Evolutionary conservation across 2,888 invertebrate species (phyloP), one percentile per base, ranked within the genome.

Genomic region (Hofmannophila pseudospretella): DNA sequence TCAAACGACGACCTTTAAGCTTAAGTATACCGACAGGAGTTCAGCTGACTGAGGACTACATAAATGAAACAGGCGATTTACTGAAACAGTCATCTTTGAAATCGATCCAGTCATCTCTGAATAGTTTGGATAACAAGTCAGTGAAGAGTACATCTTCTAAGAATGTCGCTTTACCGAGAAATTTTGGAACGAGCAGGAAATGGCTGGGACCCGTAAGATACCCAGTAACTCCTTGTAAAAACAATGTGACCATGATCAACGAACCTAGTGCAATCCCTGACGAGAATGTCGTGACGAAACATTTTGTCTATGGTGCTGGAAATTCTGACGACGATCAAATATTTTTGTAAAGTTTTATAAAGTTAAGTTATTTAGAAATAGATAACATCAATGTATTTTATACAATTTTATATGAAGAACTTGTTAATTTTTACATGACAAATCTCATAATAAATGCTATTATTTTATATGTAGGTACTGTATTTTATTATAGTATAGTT

Each of bases 291-390:
- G 67, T 77, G 13, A 71, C 71, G 45, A 74, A 72, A 67, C 84
- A 84, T 67, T 81, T 88, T 45, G 65, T 85, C 12, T 87, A 86
- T 54, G 86, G 86, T 61, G 80, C 76, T 62, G 79, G 82, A 52
- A 81, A 84, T 52, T 90, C 90, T 1, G 90, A 90, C 58, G 90
- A 90, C 57, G 90, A 90, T 65, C 90, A 90, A 70, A 89, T 91
- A 71, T 90, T 90, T 85, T 90, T 90, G 69, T 90, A 76, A 59
- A 14, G 7, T 33, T 11, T 11, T 27, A 27, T 4, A 10, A 10
- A 10, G 7, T 7, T 11, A 11, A 2, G 11, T 27, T 23, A 27
- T n/a, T n/a, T n/a, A n/a, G n/a, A n/a, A n/a, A 12, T 5, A 16
- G 16, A 12, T 5, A 5, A 27, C 27, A 12, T 23, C 4, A 25